Conservation (phyloP, 1,140 invertebrate genomes). For the Tetramorium parvispinum region DNA sequence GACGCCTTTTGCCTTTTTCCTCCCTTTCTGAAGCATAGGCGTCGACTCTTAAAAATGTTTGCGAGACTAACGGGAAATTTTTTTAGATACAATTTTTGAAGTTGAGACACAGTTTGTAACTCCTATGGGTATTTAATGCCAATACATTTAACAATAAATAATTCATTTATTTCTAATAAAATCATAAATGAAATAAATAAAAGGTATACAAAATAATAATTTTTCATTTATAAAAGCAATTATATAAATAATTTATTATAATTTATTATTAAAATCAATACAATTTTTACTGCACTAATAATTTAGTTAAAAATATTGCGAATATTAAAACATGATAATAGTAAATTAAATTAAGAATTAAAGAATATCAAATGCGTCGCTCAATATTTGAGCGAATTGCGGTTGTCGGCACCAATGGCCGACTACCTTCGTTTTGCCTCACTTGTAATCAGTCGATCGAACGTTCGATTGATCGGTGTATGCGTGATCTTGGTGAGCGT, state of each 20-base stretch:
- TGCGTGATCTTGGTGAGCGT: conserved; percentile 37
- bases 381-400: neutral
- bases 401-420: neutral
- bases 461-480: conserved; percentile 28
- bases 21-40: conserved; percentile 1
- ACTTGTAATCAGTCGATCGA: conserved; percentile 31
- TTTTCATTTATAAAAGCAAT: neutral
- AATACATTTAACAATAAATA: neutral
- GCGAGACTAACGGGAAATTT: neutral
- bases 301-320: neutral
- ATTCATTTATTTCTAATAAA: neutral
- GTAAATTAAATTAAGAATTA: neutral
- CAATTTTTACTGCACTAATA: neutral
- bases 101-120: neutral
- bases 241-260: neutral
- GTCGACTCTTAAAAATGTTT: conserved; percentile 15
- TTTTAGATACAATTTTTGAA: neutral
- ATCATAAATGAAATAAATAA: neutral
- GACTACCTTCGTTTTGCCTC: conserved; percentile 2
- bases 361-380: neutral
- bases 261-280: neutral
- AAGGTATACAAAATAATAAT: neutral
- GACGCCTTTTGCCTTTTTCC: conserved; percentile 63
- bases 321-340: neutral
- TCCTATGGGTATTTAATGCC: neutral